phyloP scores from a whole-genome alignment of 2,113 vertebrate species.

The Neopipo cinnamomea region DNA sequence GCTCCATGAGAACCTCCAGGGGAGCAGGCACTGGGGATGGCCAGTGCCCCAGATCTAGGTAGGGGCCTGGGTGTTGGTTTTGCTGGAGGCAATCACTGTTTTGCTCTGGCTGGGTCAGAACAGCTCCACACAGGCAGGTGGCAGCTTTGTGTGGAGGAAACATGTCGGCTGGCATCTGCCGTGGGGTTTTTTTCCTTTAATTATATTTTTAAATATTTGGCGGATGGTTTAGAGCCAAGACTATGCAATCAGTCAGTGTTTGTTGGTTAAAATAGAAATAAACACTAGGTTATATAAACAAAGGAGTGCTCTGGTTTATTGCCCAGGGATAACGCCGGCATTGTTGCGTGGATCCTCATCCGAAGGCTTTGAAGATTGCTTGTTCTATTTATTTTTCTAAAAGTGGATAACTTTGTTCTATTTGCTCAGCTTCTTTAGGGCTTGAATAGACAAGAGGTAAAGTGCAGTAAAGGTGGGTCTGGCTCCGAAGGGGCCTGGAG shows the following conservation, averaged over 20 bases:
- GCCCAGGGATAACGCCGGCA: neutral
- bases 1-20: accelerated
- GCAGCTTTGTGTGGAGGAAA: neutral
- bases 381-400: slow-evolving; percentile 40
- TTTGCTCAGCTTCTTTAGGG: neutral
- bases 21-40: neutral
- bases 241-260: slow-evolving; percentile 11
- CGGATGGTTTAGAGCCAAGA: neutral
- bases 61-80: neutral
- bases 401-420: slow-evolving; percentile 9
- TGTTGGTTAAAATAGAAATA: slow-evolving; percentile 52
- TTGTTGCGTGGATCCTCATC: neutral
- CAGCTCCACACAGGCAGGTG: neutral
- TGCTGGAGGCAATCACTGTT: neutral
- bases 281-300: slow-evolving; percentile 43
- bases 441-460: neutral
- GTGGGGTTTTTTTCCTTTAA: neutral
- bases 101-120: neutral
- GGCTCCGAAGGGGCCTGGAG: neutral
- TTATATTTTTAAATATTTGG: slow-evolving; percentile 26
- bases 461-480: neutral
- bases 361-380: slow-evolving; percentile 35
- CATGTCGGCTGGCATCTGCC: accelerated
- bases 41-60: accelerated
- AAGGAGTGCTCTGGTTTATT: slow-evolving; percentile 19